Base-by-base conservation (phyloP, 2,797 vertebrate species). In the Chelon auratus region DNA sequence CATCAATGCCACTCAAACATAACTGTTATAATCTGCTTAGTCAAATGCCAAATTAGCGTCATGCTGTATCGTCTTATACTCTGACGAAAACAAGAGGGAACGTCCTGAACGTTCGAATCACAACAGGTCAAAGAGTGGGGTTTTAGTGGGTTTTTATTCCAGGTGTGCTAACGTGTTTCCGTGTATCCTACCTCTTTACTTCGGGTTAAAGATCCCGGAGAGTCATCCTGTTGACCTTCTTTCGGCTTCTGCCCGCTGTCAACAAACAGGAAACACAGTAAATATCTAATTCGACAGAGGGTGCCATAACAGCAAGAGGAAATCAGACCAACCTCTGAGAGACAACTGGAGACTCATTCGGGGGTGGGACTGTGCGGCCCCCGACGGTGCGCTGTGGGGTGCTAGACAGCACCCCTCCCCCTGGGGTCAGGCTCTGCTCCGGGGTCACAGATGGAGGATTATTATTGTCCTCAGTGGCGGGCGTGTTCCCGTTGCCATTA, bases 311-410 rank as follows among this genome's bases (percentile, higher is more conserved):
- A 12, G 11, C 9, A 15, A 50, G 18, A 11, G 53, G 3, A 39
- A 30, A 56, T 0, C 15, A 14, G 37, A 83, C 91, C 89, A 66
- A 98, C 98, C 62, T 94, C 82, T 94, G 93, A 71, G 72, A 92
- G 61, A 92, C 88, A 0, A 97, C 94, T 2, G 96, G 96, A 24
- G 98, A 97, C 81, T 97, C 96, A 7, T 95, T 93, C 72, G 93
- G 91, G 33, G 85, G 92, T 0, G 93, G 94, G 58, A 96, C 93
- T 5, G 87, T 85, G 37, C 84, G 93, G 12, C 78, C 93, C 70
- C 18, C 93, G 84, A 54, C 83, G 63, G 77, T 55, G 82, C 92
- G 95, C 9, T 93, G 94, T 12, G 97, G 97, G 53, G 96, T 98
- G 92, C 96, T 99, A 79, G 95, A 96, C 39, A 91, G 92, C 72